A percentile compares a stretch with the other conserved stretches of the same genome.
These are phyloP conservation scores for Papilio xuthus DNA, from an alignment of 1,140 invertebrate genomes.

Conservation along the genomic window DNA sequence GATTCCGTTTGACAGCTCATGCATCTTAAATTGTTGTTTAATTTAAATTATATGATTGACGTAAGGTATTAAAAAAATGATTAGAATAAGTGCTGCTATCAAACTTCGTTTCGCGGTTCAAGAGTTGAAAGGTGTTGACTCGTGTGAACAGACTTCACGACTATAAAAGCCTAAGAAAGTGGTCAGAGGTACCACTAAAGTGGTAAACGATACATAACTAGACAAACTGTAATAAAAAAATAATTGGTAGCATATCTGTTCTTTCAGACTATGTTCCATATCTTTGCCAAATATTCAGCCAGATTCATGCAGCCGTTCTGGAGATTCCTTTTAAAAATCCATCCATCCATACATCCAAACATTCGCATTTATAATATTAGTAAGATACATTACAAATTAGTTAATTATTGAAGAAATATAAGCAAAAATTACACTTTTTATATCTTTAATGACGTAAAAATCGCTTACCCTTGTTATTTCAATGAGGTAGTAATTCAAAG, in stretches of 20 bases:
- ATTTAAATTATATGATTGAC: background rate
- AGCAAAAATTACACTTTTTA: background rate
- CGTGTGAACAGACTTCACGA: constrained; percentile 7
- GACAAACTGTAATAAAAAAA: too few relatives aligned
- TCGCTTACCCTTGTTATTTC: background rate
- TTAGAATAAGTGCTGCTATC: constrained; percentile 15
- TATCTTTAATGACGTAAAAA: background rate
- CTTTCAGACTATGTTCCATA: too few relatives aligned
- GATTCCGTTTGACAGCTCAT: constrained; percentile 26
- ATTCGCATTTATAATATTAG: too few relatives aligned
- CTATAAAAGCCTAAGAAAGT: background rate
- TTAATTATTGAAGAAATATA: background rate
- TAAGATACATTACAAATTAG: background rate
- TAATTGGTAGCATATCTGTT: too few relatives aligned
- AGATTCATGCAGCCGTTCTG: too few relatives aligned
- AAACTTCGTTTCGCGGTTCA: background rate
- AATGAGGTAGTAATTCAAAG: background rate
- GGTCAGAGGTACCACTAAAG: background rate
- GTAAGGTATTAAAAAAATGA: constrained; percentile 2
- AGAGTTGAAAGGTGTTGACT: constrained; percentile 7
- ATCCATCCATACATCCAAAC: too few relatives aligned
- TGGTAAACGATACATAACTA: background rate
- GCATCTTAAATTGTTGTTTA: constrained; percentile 5
- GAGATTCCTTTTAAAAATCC: too few relatives aligned
- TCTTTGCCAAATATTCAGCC: too few relatives aligned